phyloP scores from a whole-genome alignment of 2,888 invertebrate genomes.

The Sphinx pinastri region DNA sequence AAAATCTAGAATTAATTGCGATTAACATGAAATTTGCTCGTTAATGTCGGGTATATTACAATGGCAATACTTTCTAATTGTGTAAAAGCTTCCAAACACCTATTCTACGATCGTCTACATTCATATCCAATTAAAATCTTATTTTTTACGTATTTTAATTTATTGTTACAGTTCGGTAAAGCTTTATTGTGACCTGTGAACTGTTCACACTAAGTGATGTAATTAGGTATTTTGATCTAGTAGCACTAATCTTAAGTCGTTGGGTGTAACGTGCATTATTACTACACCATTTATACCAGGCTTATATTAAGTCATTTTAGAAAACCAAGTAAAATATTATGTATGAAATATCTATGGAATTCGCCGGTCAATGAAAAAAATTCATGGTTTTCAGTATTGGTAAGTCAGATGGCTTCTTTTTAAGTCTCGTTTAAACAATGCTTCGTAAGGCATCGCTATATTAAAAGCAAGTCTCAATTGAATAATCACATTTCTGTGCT shows the following conservation, averaged over 20 bases:
- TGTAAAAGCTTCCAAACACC: conserved; percentile 83
- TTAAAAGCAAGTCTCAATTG: conserved; percentile 6
- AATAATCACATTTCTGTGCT: background rate
- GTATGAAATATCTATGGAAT: too few relatives aligned
- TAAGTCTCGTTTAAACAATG: too few relatives aligned
- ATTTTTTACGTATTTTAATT: conserved; percentile 72
- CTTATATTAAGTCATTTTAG: too few relatives aligned
- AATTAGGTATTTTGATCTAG: conserved; percentile 34
- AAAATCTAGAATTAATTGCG: conserved; percentile 53
- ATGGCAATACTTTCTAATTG: conserved; percentile 70
- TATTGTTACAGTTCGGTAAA: conserved; percentile 76
- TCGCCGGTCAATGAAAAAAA: too few relatives aligned
- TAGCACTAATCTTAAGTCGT: conserved; percentile 38
- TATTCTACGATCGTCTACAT: conserved; percentile 69
- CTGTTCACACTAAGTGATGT: conserved; percentile 35
- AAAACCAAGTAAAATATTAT: too few relatives aligned
- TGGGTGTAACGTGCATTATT: conserved; percentile 27
- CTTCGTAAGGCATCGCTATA: background rate
- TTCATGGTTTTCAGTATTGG: too few relatives aligned
- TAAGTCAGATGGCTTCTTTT: too few relatives aligned
- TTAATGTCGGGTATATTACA: conserved; percentile 70
- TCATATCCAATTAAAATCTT: conserved; percentile 54
- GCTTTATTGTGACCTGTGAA: conserved; percentile 58
- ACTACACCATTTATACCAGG: too few relatives aligned
- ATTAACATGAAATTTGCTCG: conserved; percentile 66